Percentiles rank a stretch among this genome's conserved stretches.
Conservation (phyloP, 2,113 vertebrate genomes). For the Zeus faber region DNA sequence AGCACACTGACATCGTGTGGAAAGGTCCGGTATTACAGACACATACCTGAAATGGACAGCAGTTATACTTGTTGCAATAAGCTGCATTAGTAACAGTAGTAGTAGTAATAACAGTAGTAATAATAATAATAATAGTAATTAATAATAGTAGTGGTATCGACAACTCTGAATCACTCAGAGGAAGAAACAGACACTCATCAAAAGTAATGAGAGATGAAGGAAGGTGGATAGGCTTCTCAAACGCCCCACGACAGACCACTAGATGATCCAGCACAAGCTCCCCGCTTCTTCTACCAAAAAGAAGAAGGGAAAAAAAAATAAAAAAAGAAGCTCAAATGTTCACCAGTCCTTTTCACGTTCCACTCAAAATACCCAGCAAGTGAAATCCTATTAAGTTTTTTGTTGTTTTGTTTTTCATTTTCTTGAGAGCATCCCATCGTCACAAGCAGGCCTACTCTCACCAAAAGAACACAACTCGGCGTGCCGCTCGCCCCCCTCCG, state of each 20-base stretch:
- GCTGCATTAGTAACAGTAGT: slow-evolving; percentile 76
- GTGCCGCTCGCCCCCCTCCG: no score
- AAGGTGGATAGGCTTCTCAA: slow-evolving; percentile 55
- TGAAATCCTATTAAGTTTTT: slow-evolving; percentile 46
- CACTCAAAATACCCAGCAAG: slow-evolving; percentile 50
- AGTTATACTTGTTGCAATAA: slow-evolving; percentile 74
- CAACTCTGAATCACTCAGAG: slow-evolving; percentile 67
- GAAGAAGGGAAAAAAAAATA: no score
- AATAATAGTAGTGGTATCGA: slow-evolving; percentile 75
- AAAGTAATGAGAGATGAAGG: slow-evolving; percentile 57
- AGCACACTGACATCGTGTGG: slow-evolving; percentile 79
- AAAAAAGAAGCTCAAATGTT: slow-evolving; percentile 63
- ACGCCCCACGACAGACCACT: slow-evolving; percentile 62
- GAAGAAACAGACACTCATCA: slow-evolving; percentile 64
- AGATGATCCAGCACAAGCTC: slow-evolving; percentile 61
- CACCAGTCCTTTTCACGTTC: slow-evolving; percentile 45
- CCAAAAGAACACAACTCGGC: no score
- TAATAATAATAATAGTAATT: slow-evolving; percentile 72
- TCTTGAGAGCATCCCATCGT: slow-evolving; percentile 50
- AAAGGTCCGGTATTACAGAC: slow-evolving; percentile 76
- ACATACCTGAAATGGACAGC: slow-evolving; percentile 79
- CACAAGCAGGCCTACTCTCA: no score
- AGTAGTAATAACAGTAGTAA: slow-evolving; percentile 73
- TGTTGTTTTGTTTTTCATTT: no score
- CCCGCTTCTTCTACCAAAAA: slow-evolving; percentile 53